Percentiles rank a stretch among this genome's conserved stretches.
phyloP scores from a whole-genome alignment of 30 jellyfish, hydroid and myxozoan genomes.

The Aurelia sp. region DNA sequence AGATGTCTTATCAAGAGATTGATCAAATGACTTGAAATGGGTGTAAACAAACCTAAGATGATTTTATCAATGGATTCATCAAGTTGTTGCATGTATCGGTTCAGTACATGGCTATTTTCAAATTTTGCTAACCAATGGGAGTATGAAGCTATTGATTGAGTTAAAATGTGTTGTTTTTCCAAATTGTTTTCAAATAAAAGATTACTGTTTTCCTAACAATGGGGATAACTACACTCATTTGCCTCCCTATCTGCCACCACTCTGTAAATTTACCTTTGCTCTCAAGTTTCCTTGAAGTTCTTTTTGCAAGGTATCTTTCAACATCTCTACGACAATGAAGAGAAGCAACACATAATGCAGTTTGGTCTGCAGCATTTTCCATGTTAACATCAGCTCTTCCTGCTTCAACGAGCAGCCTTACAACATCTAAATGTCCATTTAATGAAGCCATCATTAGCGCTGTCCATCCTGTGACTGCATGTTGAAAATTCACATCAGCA shows the following conservation, averaged over 20 bases:
- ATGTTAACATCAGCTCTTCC: slow-evolving; percentile 89
- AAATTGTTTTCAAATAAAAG: too few relatives aligned
- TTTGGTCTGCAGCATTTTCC: slow-evolving; percentile 80
- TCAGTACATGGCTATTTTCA: too few relatives aligned
- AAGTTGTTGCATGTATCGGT: too few relatives aligned
- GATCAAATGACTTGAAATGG: too few relatives aligned
- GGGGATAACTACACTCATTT: too few relatives aligned
- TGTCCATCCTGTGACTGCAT: slow-evolving; percentile 94
- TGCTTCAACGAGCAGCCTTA: slow-evolving; percentile 65
- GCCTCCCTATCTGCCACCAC: too few relatives aligned
- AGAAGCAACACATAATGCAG: slow-evolving; percentile 78
- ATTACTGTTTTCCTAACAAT: too few relatives aligned
- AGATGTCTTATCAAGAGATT: too few relatives aligned
- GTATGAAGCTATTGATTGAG: too few relatives aligned
- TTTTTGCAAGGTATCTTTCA: slow-evolving; percentile 59
- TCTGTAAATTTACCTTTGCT: slow-evolving; percentile 33
- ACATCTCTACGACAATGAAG: slow-evolving; percentile 73
- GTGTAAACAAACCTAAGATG: too few relatives aligned
- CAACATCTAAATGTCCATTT: slow-evolving; percentile 90
- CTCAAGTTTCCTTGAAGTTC: slow-evolving; percentile 62
- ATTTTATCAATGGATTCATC: too few relatives aligned
- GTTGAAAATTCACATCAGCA: slow-evolving; percentile 85
- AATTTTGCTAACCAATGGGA: too few relatives aligned
- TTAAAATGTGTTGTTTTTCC: neutral
- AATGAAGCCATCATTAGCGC: slow-evolving; percentile 95